A percentile compares a stretch with the other conserved stretches of the same genome.
Evolutionary conservation across 2,888 invertebrate species (phyloP).

Genomic region (Myathropa florea): DNA sequence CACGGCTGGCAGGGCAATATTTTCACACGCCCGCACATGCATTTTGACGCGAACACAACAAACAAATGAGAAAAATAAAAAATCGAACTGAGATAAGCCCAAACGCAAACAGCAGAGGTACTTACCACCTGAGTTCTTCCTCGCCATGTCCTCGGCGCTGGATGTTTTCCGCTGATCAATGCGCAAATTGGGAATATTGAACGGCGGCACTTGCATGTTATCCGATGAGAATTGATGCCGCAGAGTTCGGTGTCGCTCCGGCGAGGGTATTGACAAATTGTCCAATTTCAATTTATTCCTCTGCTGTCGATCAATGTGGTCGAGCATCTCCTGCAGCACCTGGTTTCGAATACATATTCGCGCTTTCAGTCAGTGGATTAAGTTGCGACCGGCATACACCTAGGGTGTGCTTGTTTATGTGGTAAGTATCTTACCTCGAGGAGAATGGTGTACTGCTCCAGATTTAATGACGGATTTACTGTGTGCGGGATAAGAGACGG

Average conservation of each 20-base stretch:
- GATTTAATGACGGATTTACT: slow-evolving; percentile 91
- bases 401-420: background rate
- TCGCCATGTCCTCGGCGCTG: slow-evolving; percentile 94
- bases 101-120: slow-evolving; percentile 25
- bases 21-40: background rate
- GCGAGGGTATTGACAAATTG: slow-evolving; percentile 87
- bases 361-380: background rate
- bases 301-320: slow-evolving; percentile 92
- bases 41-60: background rate
- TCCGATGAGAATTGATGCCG: slow-evolving; percentile 93
- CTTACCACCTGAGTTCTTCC: slow-evolving; percentile 90
- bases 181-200: slow-evolving; percentile 93
- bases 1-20: slow-evolving; percentile 7
- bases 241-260: slow-evolving; percentile 88
- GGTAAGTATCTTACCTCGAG: slow-evolving; percentile 82
- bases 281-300: slow-evolving; percentile 94
- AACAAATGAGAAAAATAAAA: background rate
- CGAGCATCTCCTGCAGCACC: slow-evolving; percentile 96
- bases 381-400: background rate
- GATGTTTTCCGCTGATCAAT: slow-evolving; percentile 94
- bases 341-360: slow-evolving; percentile 73
- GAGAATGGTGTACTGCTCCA: slow-evolving; percentile 90
- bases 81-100: background rate
- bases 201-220: slow-evolving; percentile 91
- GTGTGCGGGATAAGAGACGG: slow-evolving; percentile 95